Evolutionary conservation across 2,797 vertebrate genomes (phyloP), one percentile per base, ranked within the genome.

Genomic region (Enteromius viviparus): DNA sequence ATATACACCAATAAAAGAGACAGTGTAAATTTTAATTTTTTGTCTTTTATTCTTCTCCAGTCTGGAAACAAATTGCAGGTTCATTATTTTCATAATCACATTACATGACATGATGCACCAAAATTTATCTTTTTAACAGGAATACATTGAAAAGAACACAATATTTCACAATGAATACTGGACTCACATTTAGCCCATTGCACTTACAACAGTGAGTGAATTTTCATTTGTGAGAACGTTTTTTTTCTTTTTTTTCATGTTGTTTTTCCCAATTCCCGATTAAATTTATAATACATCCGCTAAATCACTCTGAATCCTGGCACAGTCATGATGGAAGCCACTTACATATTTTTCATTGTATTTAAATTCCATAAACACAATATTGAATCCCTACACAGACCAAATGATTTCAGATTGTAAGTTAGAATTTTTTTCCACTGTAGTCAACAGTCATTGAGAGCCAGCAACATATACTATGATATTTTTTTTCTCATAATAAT

Each of bases 141-240:
- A 96, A 96, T 96, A 98, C 96, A 96, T 93, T 95, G 96, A 96
- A 96, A 97, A 96, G 91, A 96, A 96, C 96, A 97, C 96, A 95
- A 95, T 91, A 94, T 96, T 95, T 96, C 96, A 99, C 98, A 96
- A 97, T 96, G 96, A 94, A 96, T 96, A 96, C 94, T 95, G 95
- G 93, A 95, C 96, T 95, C 94, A 94, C 95, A 94, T 94, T 95
- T 95, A 92, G 94, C 94, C 96, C 96, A 96, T 96, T 96, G 94
- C 96, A 95, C 96, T 96, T 94, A 95, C 96, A 95, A 95, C 95
- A 96, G 96, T 95, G 95, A 96, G 96, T 94, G 93, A 93, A 91
- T 91, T 92, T 91, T 91, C 76, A 78, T 62, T 68, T 23, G 80
- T 45, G 69, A 86, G 79, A 78, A 88, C 90, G 75, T 72, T 84